Evolutionary conservation across 2,888 invertebrate species (phyloP).

Genomic region (Exocentrus adspersus): DNA sequence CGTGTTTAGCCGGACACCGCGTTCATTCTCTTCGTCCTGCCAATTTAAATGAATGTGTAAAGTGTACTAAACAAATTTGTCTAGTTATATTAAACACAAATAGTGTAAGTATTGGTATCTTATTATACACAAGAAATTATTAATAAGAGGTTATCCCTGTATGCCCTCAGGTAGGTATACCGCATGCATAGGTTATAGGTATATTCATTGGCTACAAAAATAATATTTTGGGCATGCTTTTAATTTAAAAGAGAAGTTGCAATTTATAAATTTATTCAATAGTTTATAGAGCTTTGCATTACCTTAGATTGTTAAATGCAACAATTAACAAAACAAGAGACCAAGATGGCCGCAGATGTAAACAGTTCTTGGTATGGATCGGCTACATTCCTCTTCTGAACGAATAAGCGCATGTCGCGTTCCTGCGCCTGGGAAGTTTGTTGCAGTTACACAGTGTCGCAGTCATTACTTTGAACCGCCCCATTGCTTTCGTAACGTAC

Average conservation of each 20-base stretch:
- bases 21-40: constrained; percentile 1
- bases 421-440: constrained; percentile 29
- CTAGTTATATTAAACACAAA: background rate
- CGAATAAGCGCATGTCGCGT: constrained; percentile 32
- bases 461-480: constrained; percentile 55
- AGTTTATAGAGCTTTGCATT: constrained; percentile 37
- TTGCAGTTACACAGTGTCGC: constrained; percentile 47
- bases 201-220: no score
- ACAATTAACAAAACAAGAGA: constrained; percentile 52
- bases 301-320: constrained; percentile 40
- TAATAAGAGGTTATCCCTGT: no score
- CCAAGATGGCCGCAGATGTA: constrained; percentile 52
- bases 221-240: constrained; percentile 9
- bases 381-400: constrained; percentile 36
- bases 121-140: background rate
- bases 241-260: background rate
- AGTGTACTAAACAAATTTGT: background rate
- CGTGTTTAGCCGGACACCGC: constrained; percentile 12
- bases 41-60: background rate
- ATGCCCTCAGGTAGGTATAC: no score
- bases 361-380: constrained; percentile 44
- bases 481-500: constrained; percentile 38
- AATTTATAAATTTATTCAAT: constrained; percentile 16
- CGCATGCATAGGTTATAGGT: no score
- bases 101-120: constrained; percentile 8